These are phyloP conservation scores for Gopherus flavomarginatus DNA, from an alignment of 2,113 vertebrate species.

Conservation along the genomic window DNA sequence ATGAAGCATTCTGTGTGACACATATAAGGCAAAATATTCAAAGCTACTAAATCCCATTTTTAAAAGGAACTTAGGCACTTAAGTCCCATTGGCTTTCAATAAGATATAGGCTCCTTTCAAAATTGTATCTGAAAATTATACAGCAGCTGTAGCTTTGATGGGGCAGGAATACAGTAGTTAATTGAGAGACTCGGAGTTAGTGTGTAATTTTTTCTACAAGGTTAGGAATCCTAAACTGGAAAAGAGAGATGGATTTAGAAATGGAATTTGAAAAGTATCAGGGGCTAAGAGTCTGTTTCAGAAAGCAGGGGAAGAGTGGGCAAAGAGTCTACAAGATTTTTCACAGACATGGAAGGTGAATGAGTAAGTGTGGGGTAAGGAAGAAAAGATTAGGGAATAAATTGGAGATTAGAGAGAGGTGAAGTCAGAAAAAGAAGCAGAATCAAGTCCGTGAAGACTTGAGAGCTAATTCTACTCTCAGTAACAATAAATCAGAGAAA, in stretches of 20 bases:
- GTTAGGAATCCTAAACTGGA: background rate
- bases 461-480: background rate
- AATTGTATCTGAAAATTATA: background rate
- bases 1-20: background rate
- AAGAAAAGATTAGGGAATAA: background rate
- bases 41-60: background rate
- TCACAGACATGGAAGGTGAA: background rate
- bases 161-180: background rate
- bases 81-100: background rate
- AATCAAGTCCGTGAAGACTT: background rate
- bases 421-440: background rate
- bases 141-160: background rate
- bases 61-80: background rate
- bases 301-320: background rate
- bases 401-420: background rate
- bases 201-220: background rate
- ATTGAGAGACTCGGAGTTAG: rapidly evolving
- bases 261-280: background rate
- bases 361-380: background rate
- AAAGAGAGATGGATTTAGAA: background rate
- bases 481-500: background rate
- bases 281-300: background rate
- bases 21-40: background rate
- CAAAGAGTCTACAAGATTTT: background rate
- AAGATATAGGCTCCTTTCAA: background rate